phyloP scores from a whole-genome alignment of 2,888 invertebrate genomes.

The Spilosoma lubricipeda region DNA sequence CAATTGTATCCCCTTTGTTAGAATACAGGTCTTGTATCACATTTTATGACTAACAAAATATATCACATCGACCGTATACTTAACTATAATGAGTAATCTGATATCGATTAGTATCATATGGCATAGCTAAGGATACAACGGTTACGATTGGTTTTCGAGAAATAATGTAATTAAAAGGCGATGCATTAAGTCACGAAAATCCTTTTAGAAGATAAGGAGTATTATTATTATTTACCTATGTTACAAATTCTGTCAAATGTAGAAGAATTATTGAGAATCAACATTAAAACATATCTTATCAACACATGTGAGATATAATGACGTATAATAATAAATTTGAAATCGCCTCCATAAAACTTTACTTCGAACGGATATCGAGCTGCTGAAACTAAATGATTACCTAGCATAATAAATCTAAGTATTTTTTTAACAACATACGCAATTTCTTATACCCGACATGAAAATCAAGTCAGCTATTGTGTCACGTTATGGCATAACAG shows the following conservation, averaged over 20 bases:
- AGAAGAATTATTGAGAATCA: conserved; percentile 12
- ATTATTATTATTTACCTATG: background rate
- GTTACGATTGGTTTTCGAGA: too few species aligned
- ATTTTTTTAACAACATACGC: background rate
- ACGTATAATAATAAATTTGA: conserved; percentile 32
- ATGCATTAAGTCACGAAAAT: background rate
- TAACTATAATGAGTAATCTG: background rate
- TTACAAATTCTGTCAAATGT: background rate
- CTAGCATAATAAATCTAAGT: conserved; percentile 19
- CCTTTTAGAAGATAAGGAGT: background rate
- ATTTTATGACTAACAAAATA: background rate
- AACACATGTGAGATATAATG: conserved; percentile 29
- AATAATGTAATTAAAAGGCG: background rate
- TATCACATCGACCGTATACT: background rate
- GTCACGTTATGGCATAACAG: background rate
- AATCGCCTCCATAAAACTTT: conserved; percentile 36
- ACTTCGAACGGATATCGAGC: conserved; percentile 36
- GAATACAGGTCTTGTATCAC: background rate
- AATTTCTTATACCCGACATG: background rate
- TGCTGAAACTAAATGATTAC: conserved; percentile 23
- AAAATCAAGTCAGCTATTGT: background rate
- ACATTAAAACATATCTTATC: conserved; percentile 46
- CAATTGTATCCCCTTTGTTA: background rate
- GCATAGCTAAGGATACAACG: background rate
- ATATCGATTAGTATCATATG: background rate